Evolutionary conservation across 1,140 invertebrate species (phyloP), one percentile per base, ranked within the genome.

Genomic region (Panagrolaimus sp.): DNA sequence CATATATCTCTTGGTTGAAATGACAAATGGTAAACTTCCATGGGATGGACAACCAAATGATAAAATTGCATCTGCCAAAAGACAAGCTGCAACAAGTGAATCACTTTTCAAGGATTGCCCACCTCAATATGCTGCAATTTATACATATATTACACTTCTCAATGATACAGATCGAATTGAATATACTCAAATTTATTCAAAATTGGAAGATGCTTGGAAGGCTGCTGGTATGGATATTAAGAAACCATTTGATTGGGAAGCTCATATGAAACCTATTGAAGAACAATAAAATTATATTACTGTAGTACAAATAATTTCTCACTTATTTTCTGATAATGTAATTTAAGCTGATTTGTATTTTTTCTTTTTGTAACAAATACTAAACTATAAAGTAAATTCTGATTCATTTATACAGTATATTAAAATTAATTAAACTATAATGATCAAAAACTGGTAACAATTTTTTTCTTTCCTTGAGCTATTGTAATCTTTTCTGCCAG

Each of bases 121-220:
- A 24, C 15, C 71, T 28, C 71, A 72, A 43, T 69, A 72, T 62
- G 71, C 71, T 9, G 72, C 71, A 17, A 14, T 72, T 38, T 72
- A 74, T 47, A 72, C 71, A 17, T 75, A 75, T 47, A 43, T 72
- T 26, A 75, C 72, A 28, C 74, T 68, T 24, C 72, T 72, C 8
- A 24, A 66, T 15, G 71, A 72, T 43, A 21, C n/a, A 8, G 71
- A 72, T n/a, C 72, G 65, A 15, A 69, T 72, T 32, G 71, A 72
- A 28, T 72, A 72, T 52, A 43, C n/a, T 0, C 43, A 75, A 43
- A 55, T 72, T 26, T 73, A 52, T 21, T 44, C 17, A 21, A 74
- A 67, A 45, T 26, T 72, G 71, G 71, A 72, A 44, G 71, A 72
- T 6, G 26, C 73, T 17, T 72, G 71, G 71, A 73, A 72, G 62